Base-by-base conservation (phyloP, 1,140 invertebrate species). In the Bombus difficillimus region DNA sequence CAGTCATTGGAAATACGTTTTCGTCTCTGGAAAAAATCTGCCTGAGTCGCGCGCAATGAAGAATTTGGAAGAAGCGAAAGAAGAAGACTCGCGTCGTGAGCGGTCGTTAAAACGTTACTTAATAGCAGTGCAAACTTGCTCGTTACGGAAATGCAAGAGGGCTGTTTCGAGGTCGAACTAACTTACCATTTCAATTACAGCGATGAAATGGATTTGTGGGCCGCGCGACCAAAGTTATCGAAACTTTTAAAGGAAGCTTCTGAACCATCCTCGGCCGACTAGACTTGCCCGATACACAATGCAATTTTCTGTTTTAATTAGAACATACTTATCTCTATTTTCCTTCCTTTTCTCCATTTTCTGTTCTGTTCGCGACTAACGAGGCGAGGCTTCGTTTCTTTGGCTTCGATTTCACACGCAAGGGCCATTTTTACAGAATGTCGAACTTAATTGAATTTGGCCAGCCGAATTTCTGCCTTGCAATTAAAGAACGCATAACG, bases 171-270 rank as follows among this genome's bases (percentile, higher is more conserved):
- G 82, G 76, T 84, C 75, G 75, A 62, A 62, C 66, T 71, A 77
- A 84, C 82, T 84, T 79, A 41, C 75, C 75, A 62, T 84, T 84
- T 84, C 75, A 84, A 79, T 84, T 84, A 79, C 75, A 37, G 53
- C 62, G 82, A 71, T 79, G 75, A 39, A 83, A 83, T 71, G 76
- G 66, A 84, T 79, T 84, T 71, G 53, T 28, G 82, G 66, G 22
- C 37, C 77, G 47, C 37, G 39, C 75, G 68, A 59, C 66, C 66
- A 39, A 84, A 84, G 82, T 84, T 79, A 84, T 84, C 75, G 75
- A 64, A 59, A 77, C 66, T 84, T 79, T 84, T 84, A 79, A 79
- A 79, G 82, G 53, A 39, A 28, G n/a, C 82, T 59, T 62, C 15
- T 47, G 47, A 59, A 39, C 32, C 43, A 43, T 71, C 39, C 66